Conservation (phyloP, 2,888 invertebrate species). For the Hypsopygia costalis region DNA sequence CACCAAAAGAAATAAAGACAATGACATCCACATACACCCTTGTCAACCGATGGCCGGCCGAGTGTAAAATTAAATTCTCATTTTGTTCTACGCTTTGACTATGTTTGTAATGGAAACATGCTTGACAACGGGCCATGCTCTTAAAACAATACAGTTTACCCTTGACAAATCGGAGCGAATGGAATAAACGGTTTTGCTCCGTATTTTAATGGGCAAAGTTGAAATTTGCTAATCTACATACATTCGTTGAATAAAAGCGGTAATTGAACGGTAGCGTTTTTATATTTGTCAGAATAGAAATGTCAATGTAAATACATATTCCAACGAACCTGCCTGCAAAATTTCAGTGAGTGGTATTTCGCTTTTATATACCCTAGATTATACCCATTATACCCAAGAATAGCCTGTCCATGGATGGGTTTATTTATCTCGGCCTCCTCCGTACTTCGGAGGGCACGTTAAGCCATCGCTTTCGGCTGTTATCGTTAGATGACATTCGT, state of each 20-base stretch:
- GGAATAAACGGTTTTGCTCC: slow-evolving; percentile 1
- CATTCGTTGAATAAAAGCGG: neutral
- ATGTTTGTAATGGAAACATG: slow-evolving; percentile 15
- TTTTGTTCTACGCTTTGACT: slow-evolving; percentile 30
- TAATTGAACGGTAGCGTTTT: too few relatives aligned
- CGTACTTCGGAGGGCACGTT: too few relatives aligned
- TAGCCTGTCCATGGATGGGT: too few relatives aligned
- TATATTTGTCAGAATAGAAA: too few relatives aligned
- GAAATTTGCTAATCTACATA: neutral
- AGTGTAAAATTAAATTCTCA: slow-evolving; percentile 57
- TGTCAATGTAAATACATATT: too few relatives aligned
- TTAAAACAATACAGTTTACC: slow-evolving; percentile 2
- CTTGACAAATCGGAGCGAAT: neutral
- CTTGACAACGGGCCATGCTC: slow-evolving; percentile 14
- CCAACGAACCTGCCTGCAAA: too few relatives aligned
- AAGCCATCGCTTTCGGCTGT: too few relatives aligned
- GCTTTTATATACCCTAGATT: too few relatives aligned
- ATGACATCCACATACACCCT: slow-evolving; percentile 24
- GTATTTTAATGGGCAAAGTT: neutral
- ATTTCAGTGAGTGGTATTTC: too few relatives aligned
- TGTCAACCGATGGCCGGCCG: slow-evolving; percentile 43
- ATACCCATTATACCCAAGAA: too few relatives aligned
- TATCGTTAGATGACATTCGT: too few relatives aligned
- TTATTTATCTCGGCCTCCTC: too few relatives aligned
- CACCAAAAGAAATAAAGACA: slow-evolving; percentile 1